Percentiles rank a stretch among this genome's conserved stretches.
Conservation (phyloP, 1,140 invertebrate species). For the Parapsyche elsis region DNA sequence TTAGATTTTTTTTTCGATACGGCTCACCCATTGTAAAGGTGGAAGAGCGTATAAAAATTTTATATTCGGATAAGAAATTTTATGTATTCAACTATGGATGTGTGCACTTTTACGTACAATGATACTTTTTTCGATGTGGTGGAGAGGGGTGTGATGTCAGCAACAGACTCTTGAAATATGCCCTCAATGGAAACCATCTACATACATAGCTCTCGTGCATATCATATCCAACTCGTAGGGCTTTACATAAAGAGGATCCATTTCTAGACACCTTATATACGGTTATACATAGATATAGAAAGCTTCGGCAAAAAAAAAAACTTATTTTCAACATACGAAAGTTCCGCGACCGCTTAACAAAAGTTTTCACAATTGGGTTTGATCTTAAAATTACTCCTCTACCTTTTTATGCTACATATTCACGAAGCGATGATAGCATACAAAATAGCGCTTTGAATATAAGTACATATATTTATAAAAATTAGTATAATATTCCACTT, state of each 20-base stretch:
- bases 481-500: no score
- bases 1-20: no score
- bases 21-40: not conserved
- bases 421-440: no score
- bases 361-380: not conserved
- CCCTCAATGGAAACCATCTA: constrained; percentile 49
- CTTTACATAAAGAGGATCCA: constrained; percentile 35
- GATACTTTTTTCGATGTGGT: constrained; percentile 42
- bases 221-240: constrained; percentile 18
- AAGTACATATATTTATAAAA: no score
- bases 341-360: constrained; percentile 1
- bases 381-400: constrained; percentile 1
- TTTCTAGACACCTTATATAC: constrained; percentile 14
- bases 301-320: not conserved
- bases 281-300: not conserved
- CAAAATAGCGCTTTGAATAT: no score
- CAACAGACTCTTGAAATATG: constrained; percentile 54
- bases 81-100: not conserved
- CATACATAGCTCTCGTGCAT: constrained; percentile 13
- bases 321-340: not conserved
- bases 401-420: no score
- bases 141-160: constrained; percentile 48
- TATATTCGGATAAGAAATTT: not conserved
- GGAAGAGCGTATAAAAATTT: constrained; percentile 22
- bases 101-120: constrained; percentile 51